Evolutionary conservation across 2,113 vertebrate genomes (phyloP).

Genomic region (Macquaria ambigua): DNA sequence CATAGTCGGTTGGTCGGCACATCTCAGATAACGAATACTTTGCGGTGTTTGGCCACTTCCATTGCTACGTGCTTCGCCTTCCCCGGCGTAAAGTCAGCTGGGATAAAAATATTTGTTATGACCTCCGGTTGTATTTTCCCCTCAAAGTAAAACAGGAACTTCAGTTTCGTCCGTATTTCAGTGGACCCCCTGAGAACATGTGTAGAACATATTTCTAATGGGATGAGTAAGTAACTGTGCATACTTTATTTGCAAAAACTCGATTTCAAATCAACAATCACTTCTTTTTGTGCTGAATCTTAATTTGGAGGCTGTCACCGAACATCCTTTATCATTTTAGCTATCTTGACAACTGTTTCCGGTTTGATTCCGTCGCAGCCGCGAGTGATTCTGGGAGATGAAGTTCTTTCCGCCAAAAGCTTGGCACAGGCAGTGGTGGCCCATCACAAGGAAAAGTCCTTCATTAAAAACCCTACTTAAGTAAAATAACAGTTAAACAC

Average conservation of each 20-base stretch:
- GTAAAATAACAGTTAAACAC: no score
- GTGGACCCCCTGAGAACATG: accelerated
- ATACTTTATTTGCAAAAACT: accelerated
- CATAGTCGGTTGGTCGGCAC: not conserved
- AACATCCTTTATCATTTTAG: not conserved
- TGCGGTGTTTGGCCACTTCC: not conserved
- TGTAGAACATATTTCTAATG: not conserved
- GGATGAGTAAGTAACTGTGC: accelerated
- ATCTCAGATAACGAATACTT: not conserved
- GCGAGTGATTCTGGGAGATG: slow-evolving; percentile 43
- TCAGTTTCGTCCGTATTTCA: not conserved
- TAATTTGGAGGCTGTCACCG: not conserved
- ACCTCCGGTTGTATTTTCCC: slow-evolving; percentile 29
- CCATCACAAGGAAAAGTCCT: not conserved
- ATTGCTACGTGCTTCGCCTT: not conserved
- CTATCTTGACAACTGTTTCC: not conserved
- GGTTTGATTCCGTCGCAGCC: not conserved
- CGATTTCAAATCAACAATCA: not conserved
- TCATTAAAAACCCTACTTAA: no score
- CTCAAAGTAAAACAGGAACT: slow-evolving; percentile 22
- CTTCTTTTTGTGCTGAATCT: not conserved
- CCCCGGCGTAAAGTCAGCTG: not conserved
- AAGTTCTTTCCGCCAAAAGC: slow-evolving; percentile 5
- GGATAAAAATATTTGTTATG: not conserved
- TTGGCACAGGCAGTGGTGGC: not conserved